These are phyloP conservation scores for Magallana gigas DNA, from an alignment of 1,140 invertebrate species.

Conservation along the genomic window DNA sequence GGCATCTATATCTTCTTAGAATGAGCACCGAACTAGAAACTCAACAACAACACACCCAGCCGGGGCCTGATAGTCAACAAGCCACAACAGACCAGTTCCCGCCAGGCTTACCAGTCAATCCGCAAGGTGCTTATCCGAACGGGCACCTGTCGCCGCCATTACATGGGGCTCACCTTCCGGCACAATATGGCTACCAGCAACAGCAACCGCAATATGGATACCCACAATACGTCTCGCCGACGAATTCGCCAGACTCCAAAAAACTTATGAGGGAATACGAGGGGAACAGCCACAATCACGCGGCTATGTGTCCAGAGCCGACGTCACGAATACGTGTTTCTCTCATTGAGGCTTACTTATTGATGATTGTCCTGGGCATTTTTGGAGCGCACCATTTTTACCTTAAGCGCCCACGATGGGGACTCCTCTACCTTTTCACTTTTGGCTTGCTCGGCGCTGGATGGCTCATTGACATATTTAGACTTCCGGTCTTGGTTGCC, in stretches of 20 bases:
- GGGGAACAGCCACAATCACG: background rate
- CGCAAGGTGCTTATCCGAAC: too few relatives aligned
- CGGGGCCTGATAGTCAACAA: too few relatives aligned
- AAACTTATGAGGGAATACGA: background rate
- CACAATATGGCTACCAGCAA: too few relatives aligned
- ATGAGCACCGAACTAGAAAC: too few relatives aligned
- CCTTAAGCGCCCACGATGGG: conserved; percentile 46
- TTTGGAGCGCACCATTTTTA: conserved; percentile 56
- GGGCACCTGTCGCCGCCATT: too few relatives aligned
- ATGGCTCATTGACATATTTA: conserved; percentile 66
- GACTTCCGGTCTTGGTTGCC: conserved; percentile 65
- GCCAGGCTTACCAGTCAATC: too few relatives aligned
- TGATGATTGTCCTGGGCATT: conserved; percentile 46
- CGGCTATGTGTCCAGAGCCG: background rate
- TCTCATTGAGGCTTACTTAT: conserved; percentile 44
- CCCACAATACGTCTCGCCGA: background rate
- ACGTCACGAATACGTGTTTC: background rate
- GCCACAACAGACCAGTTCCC: too few relatives aligned
- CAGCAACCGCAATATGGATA: too few relatives aligned
- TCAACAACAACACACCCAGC: too few relatives aligned
- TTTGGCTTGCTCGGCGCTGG: conserved; percentile 62
- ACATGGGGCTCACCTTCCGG: too few relatives aligned
- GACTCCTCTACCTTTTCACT: conserved; percentile 52
- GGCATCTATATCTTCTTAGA: too few relatives aligned
- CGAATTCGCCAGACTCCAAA: background rate